phyloP scores from a whole-genome alignment of 2,888 invertebrate genomes.

The Ophioninae sp. region DNA sequence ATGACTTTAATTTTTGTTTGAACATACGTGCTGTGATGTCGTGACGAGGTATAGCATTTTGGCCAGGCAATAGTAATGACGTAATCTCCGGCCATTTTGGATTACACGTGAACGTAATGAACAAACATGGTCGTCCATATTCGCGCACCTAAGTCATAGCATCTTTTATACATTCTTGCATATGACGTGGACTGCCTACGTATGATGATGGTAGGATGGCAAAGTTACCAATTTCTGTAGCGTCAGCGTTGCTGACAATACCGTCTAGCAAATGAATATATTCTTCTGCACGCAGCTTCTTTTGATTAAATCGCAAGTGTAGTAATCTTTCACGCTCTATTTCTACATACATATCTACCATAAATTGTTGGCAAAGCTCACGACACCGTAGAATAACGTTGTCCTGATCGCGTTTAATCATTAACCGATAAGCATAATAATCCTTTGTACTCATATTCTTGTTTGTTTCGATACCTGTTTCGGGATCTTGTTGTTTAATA shows the following conservation, averaged over 20 bases:
- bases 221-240: constrained; percentile 49
- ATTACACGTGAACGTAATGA: constrained; percentile 64
- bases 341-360: constrained; percentile 60
- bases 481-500: too few relatives aligned
- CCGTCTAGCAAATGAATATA: constrained; percentile 53
- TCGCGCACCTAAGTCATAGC: constrained; percentile 63
- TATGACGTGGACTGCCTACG: constrained; percentile 61
- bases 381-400: too few relatives aligned
- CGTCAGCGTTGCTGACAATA: constrained; percentile 29
- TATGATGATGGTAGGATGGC: constrained; percentile 64
- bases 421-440: too few relatives aligned
- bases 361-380: too few relatives aligned
- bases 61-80: constrained; percentile 59
- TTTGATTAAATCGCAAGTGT: constrained; percentile 51
- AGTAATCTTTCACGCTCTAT: constrained; percentile 54
- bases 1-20: constrained; percentile 18
- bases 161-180: constrained; percentile 64
- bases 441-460: too few relatives aligned
- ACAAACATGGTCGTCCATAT: constrained; percentile 62
- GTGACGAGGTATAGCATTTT: constrained; percentile 62
- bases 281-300: constrained; percentile 55
- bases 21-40: constrained; percentile 61
- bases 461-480: too few relatives aligned
- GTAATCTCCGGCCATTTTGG: constrained; percentile 64
- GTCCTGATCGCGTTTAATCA: too few relatives aligned